Conservation (phyloP, 2,113 vertebrate species). For the Thermophis baileyi region DNA sequence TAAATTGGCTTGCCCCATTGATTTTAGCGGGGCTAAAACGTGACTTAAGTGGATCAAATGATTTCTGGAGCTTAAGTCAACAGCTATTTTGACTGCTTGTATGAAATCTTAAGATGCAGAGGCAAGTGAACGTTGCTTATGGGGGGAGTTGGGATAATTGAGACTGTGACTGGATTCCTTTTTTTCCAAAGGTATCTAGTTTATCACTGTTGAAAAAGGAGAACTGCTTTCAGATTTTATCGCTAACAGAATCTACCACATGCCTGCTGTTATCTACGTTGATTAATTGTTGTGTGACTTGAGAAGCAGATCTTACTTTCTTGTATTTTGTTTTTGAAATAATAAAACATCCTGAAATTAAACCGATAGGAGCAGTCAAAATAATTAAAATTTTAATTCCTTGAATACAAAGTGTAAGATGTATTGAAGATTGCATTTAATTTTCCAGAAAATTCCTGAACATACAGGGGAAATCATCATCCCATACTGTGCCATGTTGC, state of each 20-base stretch:
- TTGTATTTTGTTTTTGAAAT: not conserved
- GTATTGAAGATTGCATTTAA: not conserved
- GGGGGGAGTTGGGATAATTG: not conserved
- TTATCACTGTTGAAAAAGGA: not conserved
- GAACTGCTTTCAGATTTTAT: not conserved
- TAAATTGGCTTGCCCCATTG: not conserved
- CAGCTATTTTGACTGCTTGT: not conserved
- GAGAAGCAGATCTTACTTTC: not conserved
- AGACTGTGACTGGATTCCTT: not conserved
- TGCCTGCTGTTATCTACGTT: not conserved
- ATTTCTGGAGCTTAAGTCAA: not conserved
- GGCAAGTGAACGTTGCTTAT: not conserved
- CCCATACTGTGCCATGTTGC: not conserved
- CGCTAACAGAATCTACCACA: not conserved
- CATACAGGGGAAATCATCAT: not conserved
- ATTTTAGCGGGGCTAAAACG: not conserved
- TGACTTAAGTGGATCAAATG: not conserved
- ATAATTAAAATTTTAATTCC: not conserved
- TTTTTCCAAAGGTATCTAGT: slow-evolving; percentile 76
- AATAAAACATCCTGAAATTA: not conserved
- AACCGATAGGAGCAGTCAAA: not conserved
- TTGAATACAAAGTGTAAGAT: not conserved
- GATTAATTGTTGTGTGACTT: not conserved
- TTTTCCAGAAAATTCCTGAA: not conserved
- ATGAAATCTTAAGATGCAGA: not conserved